phyloP scores from a whole-genome alignment of 2,113 vertebrate species.

The Amphiprion percula region DNA sequence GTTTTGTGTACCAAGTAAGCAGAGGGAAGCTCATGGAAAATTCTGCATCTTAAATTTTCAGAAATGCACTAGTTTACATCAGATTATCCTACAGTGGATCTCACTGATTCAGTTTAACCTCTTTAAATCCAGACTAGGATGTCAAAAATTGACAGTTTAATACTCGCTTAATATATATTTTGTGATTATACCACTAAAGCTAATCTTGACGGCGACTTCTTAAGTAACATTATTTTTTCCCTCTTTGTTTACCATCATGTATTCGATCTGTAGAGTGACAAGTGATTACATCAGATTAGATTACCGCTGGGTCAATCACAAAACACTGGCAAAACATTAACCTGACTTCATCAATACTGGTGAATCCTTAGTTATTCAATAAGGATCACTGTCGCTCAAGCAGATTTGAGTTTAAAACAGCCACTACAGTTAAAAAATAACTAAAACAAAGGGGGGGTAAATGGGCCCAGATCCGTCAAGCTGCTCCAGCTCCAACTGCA shows the following conservation, averaged over 20 bases:
- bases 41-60: too few relatives aligned
- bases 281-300: slow-evolving; percentile 17
- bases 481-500: neutral
- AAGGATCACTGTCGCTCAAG: slow-evolving; percentile 18
- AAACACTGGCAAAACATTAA: slow-evolving; percentile 21
- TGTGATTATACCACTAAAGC: neutral
- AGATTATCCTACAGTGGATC: too few relatives aligned
- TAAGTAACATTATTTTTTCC: neutral
- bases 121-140: too few relatives aligned
- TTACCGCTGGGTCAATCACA: slow-evolving; percentile 8
- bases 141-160: too few relatives aligned
- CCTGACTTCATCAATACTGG: neutral
- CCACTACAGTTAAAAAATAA: neutral
- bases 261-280: slow-evolving; percentile 6
- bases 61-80: too few relatives aligned
- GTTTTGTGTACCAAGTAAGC: neutral
- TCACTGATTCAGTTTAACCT: too few relatives aligned
- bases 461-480: slow-evolving; percentile 26
- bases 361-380: slow-evolving; percentile 25
- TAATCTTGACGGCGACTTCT: neutral
- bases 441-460: neutral
- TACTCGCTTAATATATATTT: neutral
- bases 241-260: slow-evolving; percentile 13
- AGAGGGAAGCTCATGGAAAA: neutral
- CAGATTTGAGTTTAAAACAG: slow-evolving; percentile 34